Conservation (phyloP, 1,140 invertebrate species). For the Drosophila saltans region DNA sequence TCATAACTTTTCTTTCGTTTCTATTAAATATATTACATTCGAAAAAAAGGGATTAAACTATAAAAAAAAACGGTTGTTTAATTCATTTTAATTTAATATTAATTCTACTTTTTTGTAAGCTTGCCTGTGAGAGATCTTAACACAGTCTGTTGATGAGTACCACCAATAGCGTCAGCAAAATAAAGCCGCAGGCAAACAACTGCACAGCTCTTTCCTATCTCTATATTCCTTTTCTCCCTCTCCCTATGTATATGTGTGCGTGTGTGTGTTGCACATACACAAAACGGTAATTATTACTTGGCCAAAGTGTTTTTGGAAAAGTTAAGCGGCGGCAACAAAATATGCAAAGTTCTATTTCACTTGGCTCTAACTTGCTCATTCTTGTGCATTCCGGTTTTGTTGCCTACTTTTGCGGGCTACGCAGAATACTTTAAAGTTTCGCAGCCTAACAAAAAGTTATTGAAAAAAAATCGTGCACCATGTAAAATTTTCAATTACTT, state of each 20-base stretch:
- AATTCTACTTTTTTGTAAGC: too few species aligned
- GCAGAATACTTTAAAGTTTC: background rate
- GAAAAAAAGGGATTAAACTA: too few species aligned
- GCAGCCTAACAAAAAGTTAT: background rate
- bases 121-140: too few species aligned
- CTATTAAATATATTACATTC: too few species aligned
- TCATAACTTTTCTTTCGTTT: too few species aligned
- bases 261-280: conserved; percentile 27
- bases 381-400: background rate
- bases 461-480: background rate
- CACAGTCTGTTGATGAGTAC: conserved; percentile 31
- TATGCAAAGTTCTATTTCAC: conserved; percentile 82
- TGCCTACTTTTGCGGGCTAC: conserved; percentile 1
- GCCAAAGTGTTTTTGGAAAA: conserved; percentile 47
- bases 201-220: background rate
- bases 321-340: conserved; percentile 78
- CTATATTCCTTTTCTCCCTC: background rate
- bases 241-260: background rate
- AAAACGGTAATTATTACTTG: conserved; percentile 59
- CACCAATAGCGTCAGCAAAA: conserved; percentile 25
- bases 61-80: too few species aligned
- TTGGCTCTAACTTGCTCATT: background rate
- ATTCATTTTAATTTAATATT: too few species aligned
- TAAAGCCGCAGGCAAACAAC: conserved; percentile 22
- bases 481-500: too few species aligned